Base-by-base conservation (phyloP, 2,888 invertebrate genomes). In the Elegia similella region DNA sequence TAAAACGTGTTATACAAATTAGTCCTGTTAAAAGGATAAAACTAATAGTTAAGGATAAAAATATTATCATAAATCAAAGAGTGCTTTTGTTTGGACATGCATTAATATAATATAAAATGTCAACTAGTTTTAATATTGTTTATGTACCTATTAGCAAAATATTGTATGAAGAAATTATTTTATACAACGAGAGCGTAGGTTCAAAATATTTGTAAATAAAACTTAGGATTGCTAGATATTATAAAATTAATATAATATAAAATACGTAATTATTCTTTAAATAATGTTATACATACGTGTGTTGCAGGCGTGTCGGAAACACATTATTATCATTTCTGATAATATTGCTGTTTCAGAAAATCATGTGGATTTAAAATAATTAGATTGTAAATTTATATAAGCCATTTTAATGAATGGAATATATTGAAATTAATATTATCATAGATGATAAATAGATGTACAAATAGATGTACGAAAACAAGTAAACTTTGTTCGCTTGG, bases 241-340 rank as follows among this genome's bases (percentile, higher is more conserved):
- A 38, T n/a, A 38, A 12, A 38, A 38, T 5, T 38, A 6, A 1
- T n/a, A 5, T 23, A 23, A 23, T 3, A 23, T 23, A 23, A 23
- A 3, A 23, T 2, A 23, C 2, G 5, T 23, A 3, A 23, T 23
- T 23, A 23, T 23, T 3, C 2, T 23, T 23, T 23, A 3, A 23
- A 3, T 23, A 23, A 23, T 23, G 5, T 23, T 23, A 5, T 23
- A 23, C 23, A 23, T 23, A 23, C 23, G 23, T 23, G 23, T 23
- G 23, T 38, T 38, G 38, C 38, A 12, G 5, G 38, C n/a, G n/a
- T 7, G 29, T 15, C 8, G 16, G 17, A 34, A 50, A 50, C 50
- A 16, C 50, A n/a, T 17, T 50, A 50, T n/a, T 50, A 50, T 50
- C 50, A 34, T 50, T 17, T 38, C 6, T 47, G 52, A 38, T 46